phyloP scores from a whole-genome alignment of 2,888 invertebrate species.

The Chironomus riparius region DNA sequence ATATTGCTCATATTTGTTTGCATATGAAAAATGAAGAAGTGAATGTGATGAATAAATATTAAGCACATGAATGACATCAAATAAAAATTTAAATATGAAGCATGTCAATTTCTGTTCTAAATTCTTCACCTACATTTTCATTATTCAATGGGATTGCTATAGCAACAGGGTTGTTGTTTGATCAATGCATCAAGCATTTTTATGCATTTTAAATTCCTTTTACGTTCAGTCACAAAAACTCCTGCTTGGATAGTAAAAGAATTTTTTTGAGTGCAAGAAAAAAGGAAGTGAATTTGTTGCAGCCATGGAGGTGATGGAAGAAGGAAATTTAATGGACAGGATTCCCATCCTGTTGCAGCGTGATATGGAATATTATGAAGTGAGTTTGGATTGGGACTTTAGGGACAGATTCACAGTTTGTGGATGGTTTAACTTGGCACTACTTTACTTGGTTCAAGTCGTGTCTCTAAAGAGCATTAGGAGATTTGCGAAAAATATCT shows the following conservation, averaged over 20 bases:
- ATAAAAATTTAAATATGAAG: too few species aligned
- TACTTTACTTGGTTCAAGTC: too few species aligned
- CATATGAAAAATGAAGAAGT: background rate
- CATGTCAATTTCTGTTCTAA: too few species aligned
- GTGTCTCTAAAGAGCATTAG: too few species aligned
- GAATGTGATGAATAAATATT: background rate
- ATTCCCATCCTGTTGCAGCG: conserved; percentile 72
- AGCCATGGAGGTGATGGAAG: conserved; percentile 78
- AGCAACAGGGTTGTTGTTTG: too few species aligned
- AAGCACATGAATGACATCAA: too few species aligned
- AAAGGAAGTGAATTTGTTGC: background rate
- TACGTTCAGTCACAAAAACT: background rate
- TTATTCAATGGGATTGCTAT: background rate
- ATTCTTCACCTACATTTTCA: background rate
- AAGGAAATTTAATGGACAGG: conserved; percentile 81
- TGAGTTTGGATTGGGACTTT: conserved; percentile 33
- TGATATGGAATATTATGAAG: conserved; percentile 77
- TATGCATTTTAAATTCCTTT: background rate
- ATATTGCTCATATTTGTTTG: background rate
- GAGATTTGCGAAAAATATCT: too few species aligned
- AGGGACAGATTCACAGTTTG: too few species aligned
- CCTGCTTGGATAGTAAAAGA: too few species aligned
- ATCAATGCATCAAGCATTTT: background rate
- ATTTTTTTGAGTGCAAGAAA: background rate
- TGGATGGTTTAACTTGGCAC: too few species aligned